These are phyloP conservation scores for Ctenochaetus hawaiiensis DNA, from an alignment of 2,797 vertebrate genomes.

Conservation along the genomic window DNA sequence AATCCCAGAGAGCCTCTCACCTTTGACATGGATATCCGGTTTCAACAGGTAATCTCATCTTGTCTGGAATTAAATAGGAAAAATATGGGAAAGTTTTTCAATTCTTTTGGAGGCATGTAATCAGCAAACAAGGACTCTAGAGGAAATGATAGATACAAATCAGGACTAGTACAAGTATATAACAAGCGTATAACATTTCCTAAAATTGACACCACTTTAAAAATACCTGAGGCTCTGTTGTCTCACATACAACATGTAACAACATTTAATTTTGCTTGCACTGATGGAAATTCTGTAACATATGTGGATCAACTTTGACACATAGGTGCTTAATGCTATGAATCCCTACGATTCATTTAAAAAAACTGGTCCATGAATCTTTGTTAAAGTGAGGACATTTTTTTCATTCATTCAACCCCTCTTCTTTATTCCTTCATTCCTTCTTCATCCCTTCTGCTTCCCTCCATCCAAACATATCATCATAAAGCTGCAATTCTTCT, in stretches of 20 bases:
- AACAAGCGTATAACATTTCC: neutral
- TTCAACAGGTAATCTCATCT: conserved; percentile 90
- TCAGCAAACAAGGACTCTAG: neutral
- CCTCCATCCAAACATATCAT: conserved; percentile 11
- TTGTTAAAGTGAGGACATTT: neutral
- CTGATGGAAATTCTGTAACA: neutral
- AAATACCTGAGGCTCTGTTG: neutral
- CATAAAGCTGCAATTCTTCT: conserved; percentile 18
- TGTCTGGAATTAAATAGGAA: neutral
- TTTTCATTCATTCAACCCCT: neutral
- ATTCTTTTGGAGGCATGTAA: neutral
- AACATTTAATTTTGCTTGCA: neutral
- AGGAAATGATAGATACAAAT: neutral
- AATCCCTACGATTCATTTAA: neutral
- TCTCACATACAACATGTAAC: neutral
- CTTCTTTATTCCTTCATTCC: conserved; percentile 11
- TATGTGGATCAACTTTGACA: neutral
- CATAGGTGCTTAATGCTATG: neutral
- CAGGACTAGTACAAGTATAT: neutral
- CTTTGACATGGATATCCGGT: conserved; percentile 95
- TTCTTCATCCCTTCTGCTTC: conserved; percentile 8
- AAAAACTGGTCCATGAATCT: neutral
- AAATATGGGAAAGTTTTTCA: neutral
- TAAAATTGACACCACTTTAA: neutral
- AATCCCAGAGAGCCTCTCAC: conserved; percentile 91